Conservation (phyloP, 2,888 invertebrate species). For the Hydropsyche betteni region DNA sequence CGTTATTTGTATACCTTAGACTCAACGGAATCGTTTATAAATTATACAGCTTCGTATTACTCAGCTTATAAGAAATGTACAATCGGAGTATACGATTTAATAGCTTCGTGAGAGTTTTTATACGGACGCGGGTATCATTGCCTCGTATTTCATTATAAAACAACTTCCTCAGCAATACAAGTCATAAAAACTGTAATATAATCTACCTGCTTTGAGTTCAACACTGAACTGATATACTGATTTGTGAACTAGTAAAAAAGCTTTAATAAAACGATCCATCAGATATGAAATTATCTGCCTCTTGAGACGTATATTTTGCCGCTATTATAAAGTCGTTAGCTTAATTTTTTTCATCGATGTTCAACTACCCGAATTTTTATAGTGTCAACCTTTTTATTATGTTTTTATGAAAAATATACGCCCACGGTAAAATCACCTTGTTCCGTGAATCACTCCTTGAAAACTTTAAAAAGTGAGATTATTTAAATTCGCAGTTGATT, state of each 20-base stretch:
- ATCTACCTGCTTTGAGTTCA: conserved; percentile 6
- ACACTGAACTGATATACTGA: conserved; percentile 4
- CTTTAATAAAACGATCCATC: conserved; percentile 29
- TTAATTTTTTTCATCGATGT: background rate
- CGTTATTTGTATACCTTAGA: too few species aligned
- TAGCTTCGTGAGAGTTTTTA: too few species aligned
- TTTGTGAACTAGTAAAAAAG: conserved; percentile 22
- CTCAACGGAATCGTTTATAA: too few species aligned
- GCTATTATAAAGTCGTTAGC: conserved; percentile 30
- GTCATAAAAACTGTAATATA: too few species aligned
- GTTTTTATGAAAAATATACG: background rate
- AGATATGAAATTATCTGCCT: conserved; percentile 22
- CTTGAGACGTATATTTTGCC: conserved; percentile 19
- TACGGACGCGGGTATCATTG: too few species aligned
- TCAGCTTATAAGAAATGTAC: too few species aligned
- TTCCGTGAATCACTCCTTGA: background rate
- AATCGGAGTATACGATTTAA: too few species aligned
- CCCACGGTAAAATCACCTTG: background rate
- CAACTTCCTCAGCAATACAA: too few species aligned
- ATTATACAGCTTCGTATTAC: too few species aligned
- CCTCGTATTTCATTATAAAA: too few species aligned
- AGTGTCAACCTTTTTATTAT: background rate
- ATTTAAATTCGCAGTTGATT: background rate
- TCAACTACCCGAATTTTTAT: background rate
- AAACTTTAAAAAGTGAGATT: background rate